Percentiles rank a stretch among this genome's conserved stretches.
Conservation (phyloP, 2,888 invertebrate species). For the Junonia oenone region DNA sequence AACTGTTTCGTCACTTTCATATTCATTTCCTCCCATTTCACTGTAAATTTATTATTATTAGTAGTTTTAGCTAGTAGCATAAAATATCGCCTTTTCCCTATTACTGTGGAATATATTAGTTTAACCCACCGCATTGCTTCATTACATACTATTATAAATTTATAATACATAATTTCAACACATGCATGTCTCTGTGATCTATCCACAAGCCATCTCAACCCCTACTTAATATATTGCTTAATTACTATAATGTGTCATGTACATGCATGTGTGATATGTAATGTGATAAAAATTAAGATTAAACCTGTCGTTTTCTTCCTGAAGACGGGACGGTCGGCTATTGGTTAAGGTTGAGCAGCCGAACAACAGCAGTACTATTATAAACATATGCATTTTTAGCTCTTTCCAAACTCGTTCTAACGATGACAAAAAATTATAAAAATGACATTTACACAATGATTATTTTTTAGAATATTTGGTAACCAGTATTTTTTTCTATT, state of each 20-base stretch:
- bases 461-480: not conserved
- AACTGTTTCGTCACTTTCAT: constrained; percentile 40
- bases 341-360: constrained; percentile 22
- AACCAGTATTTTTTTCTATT: not conserved
- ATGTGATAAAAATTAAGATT: constrained; percentile 1
- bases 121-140: too few species aligned
- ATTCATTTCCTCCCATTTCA: constrained; percentile 46
- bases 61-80: too few species aligned
- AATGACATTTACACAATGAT: not conserved
- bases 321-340: constrained; percentile 41
- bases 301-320: constrained; percentile 42
- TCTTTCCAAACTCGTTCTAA: not conserved
- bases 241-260: too few species aligned
- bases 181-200: too few species aligned
- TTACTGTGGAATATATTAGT: too few species aligned
- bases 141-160: too few species aligned
- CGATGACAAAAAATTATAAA: not conserved
- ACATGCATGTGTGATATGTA: not conserved
- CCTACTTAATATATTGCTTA: too few species aligned
- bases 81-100: too few species aligned
- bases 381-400: constrained; percentile 39
- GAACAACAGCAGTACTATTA: constrained; percentile 29
- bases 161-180: too few species aligned
- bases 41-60: constrained; percentile 33
- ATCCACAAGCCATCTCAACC: too few species aligned